These are phyloP conservation scores for Cephus rjabovi DNA, from an alignment of 2,888 invertebrate genomes.

Conservation along the genomic window DNA sequence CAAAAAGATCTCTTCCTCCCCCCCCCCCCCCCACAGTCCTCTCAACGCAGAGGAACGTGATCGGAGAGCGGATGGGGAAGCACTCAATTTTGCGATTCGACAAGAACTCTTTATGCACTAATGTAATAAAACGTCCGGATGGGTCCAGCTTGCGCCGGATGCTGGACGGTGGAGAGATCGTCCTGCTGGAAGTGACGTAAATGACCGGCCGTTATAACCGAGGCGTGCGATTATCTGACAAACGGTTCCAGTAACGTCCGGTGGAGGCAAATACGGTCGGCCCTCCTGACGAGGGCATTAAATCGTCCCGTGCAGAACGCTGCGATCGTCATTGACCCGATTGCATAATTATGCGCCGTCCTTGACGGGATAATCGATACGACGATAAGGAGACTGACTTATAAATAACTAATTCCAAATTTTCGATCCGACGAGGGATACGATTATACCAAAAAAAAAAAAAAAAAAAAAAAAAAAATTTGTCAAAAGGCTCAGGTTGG, in stretches of 20 bases:
- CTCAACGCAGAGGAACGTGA: not conserved
- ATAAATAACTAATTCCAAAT: not conserved
- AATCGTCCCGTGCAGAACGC: not conserved
- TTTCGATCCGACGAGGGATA: not conserved
- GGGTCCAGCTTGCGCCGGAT: not conserved
- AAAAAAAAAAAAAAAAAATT: not conserved
- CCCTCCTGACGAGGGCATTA: not conserved
- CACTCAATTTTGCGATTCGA: not conserved
- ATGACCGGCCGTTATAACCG: not conserved
- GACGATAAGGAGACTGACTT: not conserved
- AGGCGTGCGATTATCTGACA: not conserved
- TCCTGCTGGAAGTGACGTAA: not conserved
- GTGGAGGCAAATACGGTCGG: not conserved
- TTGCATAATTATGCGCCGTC: not conserved
- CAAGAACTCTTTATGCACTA: not conserved
- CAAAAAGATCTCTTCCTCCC: not conserved
- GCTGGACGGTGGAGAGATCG: not conserved
- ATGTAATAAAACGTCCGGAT: not conserved
- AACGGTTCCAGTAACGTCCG: not conserved
- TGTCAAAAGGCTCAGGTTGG: not conserved
- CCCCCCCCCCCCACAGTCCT: not conserved
- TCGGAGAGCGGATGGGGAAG: constrained; percentile 7
- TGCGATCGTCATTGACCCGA: not conserved
- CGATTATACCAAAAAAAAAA: too few relatives aligned
- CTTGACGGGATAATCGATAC: not conserved